Base-by-base conservation (phyloP, 2,113 vertebrate genomes). In the Microcebus griseorufus region DNA sequence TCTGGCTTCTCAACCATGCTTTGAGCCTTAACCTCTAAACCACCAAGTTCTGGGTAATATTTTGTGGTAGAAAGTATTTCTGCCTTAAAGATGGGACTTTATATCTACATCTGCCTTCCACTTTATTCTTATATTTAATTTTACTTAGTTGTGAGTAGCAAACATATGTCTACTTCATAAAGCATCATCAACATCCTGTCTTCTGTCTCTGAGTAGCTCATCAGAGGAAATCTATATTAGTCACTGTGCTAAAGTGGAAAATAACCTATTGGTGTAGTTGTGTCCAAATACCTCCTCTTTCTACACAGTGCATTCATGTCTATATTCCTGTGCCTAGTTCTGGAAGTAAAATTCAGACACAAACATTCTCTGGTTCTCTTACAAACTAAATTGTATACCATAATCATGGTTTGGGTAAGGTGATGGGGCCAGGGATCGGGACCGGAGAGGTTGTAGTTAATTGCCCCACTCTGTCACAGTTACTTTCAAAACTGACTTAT, bases 21-120 rank as follows among this genome's bases (percentile, higher is more conserved):
- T 16, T 84, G 64, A 55, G 27, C 80, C 72, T 90, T 27, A 27
- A 69, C 34, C 87, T 92, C 37, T 17, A 65, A 62, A 88, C 27
- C 60, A 73, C 29, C 42, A 60, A 84, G 18, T 70, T 82, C 62
- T 55, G 9, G n/a, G 18, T 72, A n/a, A 58, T 27, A 42, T 12
- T 27, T 39, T 13, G 14, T 64, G 37, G 16, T 17, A 75, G 16
- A 58, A 92, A 92, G 42, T 34, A 76, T 1, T 75, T 32, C 34
- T 82, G 37, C 37, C 92, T 79, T 96, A 27, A 93, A 94, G 58
- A 53, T n/a, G n/a, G 48, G 87, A 64, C 60, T 83, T 76, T 39
- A 27, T 80, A 79, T 34, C 53, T 67, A 37, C 29, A 90, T 67
- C 48, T 53, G 78, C 27, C 20, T 96, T 93, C 20, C 39, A 72